phyloP scores from a whole-genome alignment of 2,113 vertebrate species.

The Callionymus lyra region DNA sequence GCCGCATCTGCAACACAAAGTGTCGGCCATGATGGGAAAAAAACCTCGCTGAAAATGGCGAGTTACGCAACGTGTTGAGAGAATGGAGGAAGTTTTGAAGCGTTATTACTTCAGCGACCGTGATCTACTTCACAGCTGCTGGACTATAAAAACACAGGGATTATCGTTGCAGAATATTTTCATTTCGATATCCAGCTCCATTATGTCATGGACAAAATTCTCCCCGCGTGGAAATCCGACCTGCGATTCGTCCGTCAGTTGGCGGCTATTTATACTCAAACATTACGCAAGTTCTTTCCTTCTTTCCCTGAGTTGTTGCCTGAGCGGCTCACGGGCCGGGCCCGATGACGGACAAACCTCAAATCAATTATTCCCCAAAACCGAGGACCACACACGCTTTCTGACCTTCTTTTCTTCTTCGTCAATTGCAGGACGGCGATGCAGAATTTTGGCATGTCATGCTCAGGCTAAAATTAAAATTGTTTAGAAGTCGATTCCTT shows the following conservation, averaged over 20 bases:
- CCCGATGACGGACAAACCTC: slow-evolving; percentile 5
- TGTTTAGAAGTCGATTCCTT: slow-evolving; percentile 49
- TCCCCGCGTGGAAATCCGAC: not conserved
- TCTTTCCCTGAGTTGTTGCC: not conserved
- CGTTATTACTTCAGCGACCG: not conserved
- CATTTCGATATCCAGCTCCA: slow-evolving; percentile 7
- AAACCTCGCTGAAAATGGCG: no score
- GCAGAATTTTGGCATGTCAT: slow-evolving; percentile 30
- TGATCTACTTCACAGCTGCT: no score
- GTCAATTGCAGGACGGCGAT: slow-evolving; percentile 18
- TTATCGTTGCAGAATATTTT: slow-evolving; percentile 1
- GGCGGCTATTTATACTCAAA: slow-evolving; percentile 5
- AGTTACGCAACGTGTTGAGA: no score
- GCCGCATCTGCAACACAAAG: slow-evolving; percentile 68
- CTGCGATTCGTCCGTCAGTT: slow-evolving; percentile 10
- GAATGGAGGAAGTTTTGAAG: no score
- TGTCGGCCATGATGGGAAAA: not conserved
- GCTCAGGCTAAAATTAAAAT: slow-evolving; percentile 43
- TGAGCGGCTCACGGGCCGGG: slow-evolving; percentile 6
- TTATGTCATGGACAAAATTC: slow-evolving; percentile 15
- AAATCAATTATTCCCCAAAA: slow-evolving; percentile 6
- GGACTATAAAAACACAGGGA: not conserved
- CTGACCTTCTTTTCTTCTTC: not conserved
- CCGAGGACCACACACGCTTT: slow-evolving; percentile 11
- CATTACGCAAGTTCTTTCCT: slow-evolving; percentile 3